Evolutionary conservation across 2,888 invertebrate genomes (phyloP), one percentile per base, ranked within the genome.

Genomic region (Drosophila affinis): DNA sequence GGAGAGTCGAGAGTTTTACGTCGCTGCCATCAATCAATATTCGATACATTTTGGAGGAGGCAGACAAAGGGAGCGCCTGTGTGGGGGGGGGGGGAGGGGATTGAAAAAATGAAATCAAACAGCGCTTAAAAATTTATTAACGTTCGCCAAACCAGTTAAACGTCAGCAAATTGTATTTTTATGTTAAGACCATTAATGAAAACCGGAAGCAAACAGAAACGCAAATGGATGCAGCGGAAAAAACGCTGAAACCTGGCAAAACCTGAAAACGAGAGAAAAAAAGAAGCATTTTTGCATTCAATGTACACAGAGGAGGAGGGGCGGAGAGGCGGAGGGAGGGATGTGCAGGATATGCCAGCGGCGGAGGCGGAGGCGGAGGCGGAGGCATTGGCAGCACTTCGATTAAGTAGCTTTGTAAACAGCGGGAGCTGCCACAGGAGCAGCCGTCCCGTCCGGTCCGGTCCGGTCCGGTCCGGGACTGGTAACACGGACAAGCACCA

Each of bases 151-250:
- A 62, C 75, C 78, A 70, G 80, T 80, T 85, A 80, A 86, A 83
- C 73, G 81, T 75, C 79, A 79, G 83, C 76, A 84, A 84, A 84
- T 86, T 86, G 83, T 84, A 86, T 84, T 84, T 83, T 86, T 83
- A 83, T 86, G 86, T 84, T 86, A 83, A 84, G 76, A 77, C 83
- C 86, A 83, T 86, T 84, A 84, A 84, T 83, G 81, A 86, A 80
- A 84, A 73, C 59, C 75, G 78, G 76, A 82, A 74, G 75, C 80
- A 80, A 78, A 79, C 80, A 78, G 71, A 73, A 46, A 46, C 60
- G 53, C 57, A 58, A 75, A 62, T 67, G 65, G 77, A 65, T 27
- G 57, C 63, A 57, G 39, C 57, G 65, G 44, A 63, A 61, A 64
- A 62, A 61, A 56, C 61, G 32, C 10, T 18, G 9, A 47, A 49